Percentiles rank a stretch among this genome's conserved stretches.
Conservation (phyloP, 1,140 invertebrate species). For the Drosophila willistoni region DNA sequence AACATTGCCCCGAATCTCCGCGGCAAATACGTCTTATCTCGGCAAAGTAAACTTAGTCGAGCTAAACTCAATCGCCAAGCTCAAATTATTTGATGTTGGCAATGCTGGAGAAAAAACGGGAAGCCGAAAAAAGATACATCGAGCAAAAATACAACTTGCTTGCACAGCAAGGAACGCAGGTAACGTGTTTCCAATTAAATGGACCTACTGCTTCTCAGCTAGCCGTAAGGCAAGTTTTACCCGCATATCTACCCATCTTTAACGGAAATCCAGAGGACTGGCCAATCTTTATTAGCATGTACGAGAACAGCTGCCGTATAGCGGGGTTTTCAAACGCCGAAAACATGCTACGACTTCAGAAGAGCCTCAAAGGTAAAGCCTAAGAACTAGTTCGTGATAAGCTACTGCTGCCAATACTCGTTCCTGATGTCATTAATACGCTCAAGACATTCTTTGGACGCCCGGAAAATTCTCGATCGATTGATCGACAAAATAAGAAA, state of each 20-base stretch:
- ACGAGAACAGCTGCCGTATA: background rate
- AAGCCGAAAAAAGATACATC: background rate
- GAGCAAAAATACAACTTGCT: background rate
- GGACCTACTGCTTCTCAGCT: no score
- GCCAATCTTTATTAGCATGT: conserved; percentile 2
- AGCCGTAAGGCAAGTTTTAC: background rate
- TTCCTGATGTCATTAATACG: background rate
- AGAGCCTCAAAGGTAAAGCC: conserved; percentile 3
- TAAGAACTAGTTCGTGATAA: background rate
- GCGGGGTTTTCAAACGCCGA: background rate
- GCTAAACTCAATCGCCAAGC: no score
- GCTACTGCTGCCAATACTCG: background rate
- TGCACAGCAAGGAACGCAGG: background rate
- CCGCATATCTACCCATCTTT: background rate
- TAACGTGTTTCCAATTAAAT: background rate
- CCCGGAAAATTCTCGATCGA: background rate
- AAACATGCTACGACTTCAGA: conserved; percentile 18
- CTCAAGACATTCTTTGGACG: background rate
- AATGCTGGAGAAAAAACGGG: background rate
- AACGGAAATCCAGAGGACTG: conserved; percentile 13
- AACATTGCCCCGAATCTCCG: no score
- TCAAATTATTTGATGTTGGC: background rate
- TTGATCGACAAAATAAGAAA: background rate
- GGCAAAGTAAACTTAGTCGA: no score
- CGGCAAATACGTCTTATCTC: no score